These are phyloP conservation scores for Strix aluco DNA, from an alignment of 2,113 vertebrate species.

Conservation along the genomic window DNA sequence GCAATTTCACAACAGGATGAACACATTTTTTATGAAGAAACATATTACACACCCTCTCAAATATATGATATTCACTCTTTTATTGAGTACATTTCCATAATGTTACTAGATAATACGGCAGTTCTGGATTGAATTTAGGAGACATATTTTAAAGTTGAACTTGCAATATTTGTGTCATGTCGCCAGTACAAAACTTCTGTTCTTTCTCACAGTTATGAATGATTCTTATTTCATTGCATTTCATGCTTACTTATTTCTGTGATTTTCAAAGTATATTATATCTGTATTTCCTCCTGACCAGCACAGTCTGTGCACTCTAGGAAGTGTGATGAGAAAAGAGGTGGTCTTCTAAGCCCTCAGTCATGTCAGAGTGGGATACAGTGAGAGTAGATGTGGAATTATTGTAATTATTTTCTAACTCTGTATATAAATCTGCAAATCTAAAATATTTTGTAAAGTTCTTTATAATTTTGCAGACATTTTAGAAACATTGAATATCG, in stretches of 20 bases:
- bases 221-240: not conserved
- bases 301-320: not conserved
- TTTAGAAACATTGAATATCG: not conserved
- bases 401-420: not conserved
- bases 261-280: not conserved
- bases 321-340: not conserved
- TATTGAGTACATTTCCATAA: not conserved
- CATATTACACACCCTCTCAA: not conserved
- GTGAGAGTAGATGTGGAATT: fast-evolving
- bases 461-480: not conserved
- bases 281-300: not conserved
- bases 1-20: not conserved
- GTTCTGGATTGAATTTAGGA: not conserved
- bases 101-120: fast-evolving
- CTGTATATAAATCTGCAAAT: not conserved
- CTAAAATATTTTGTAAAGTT: not conserved
- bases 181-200: not conserved
- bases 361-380: not conserved
- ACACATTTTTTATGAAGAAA: not conserved
- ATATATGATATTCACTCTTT: not conserved
- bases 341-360: not conserved
- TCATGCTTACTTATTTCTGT: not conserved
- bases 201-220: not conserved
- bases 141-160: not conserved
- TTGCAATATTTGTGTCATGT: not conserved